These are phyloP conservation scores for Lathamus discolor DNA, from an alignment of 2,113 vertebrate genomes.

Conservation along the genomic window DNA sequence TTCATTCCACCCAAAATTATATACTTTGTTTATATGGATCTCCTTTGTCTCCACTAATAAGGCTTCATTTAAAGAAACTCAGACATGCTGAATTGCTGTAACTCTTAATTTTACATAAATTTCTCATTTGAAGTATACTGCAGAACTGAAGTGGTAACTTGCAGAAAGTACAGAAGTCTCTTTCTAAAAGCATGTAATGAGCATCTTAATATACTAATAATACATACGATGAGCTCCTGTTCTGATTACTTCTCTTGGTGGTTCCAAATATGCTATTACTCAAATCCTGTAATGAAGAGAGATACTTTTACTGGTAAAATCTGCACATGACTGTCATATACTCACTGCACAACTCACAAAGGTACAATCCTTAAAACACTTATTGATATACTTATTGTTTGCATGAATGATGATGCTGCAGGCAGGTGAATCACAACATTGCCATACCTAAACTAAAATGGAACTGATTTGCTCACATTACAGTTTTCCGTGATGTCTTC, in stretches of 20 bases:
- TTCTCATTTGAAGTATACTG: not conserved
- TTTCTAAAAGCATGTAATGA: not conserved
- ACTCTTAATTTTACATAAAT: not conserved
- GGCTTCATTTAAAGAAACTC: not conserved
- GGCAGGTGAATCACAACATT: not conserved
- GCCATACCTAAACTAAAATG: not conserved
- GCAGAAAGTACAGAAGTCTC: not conserved
- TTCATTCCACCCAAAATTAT: not conserved
- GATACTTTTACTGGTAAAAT: not conserved
- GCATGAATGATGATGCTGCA: not conserved
- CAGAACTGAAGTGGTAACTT: not conserved
- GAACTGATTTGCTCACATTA: not conserved
- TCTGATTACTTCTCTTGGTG: constrained; percentile 68
- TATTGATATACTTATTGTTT: not conserved
- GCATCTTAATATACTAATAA: not conserved
- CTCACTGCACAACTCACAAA: not conserved
- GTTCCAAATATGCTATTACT: constrained; percentile 62
- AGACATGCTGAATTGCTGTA: not conserved
- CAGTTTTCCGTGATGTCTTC: not conserved
- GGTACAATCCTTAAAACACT: not conserved
- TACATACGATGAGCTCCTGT: constrained; percentile 83
- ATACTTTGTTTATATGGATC: not conserved
- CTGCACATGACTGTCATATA: not conserved
- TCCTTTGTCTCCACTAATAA: not conserved
- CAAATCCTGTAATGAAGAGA: constrained; percentile 58